Percentiles rank a stretch among this genome's conserved stretches.
These are phyloP conservation scores for Zaprionus vittiger DNA, from an alignment of 1,140 invertebrate species.

Conservation along the genomic window DNA sequence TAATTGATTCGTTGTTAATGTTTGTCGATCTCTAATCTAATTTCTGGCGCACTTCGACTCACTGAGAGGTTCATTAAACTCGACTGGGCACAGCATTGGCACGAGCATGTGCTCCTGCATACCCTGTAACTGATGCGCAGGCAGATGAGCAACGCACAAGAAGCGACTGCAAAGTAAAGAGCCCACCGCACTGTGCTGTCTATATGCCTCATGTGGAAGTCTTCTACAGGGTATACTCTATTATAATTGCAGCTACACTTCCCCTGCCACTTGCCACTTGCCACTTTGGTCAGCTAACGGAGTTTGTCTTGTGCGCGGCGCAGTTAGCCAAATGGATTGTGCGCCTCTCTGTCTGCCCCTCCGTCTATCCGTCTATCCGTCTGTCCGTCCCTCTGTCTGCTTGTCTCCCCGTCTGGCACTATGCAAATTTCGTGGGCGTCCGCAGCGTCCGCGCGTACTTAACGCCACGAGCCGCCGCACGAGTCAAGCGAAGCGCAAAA, in stretches of 20 bases:
- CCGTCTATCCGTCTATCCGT: constrained; percentile 40
- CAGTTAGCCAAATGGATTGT: constrained; percentile 44
- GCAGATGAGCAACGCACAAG: not conserved
- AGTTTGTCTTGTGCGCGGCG: not conserved
- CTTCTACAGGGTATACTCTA: not conserved
- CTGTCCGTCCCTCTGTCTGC: constrained; percentile 41
- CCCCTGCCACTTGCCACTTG: not conserved
- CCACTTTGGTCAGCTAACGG: not conserved
- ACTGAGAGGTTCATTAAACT: constrained; percentile 3
- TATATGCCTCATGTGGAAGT: not conserved
- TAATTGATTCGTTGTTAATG: not conserved
- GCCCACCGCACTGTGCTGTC: not conserved
- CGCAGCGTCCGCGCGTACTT: constrained; percentile 55
- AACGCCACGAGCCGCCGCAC: constrained; percentile 68
- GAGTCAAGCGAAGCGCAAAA: constrained; percentile 74
- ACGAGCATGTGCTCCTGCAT: not conserved
- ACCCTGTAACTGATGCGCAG: not conserved
- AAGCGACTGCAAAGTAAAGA: too few relatives aligned
- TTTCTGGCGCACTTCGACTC: not conserved
- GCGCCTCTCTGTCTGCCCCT: constrained; percentile 46
- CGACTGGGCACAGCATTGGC: not conserved
- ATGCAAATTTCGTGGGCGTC: constrained; percentile 58
- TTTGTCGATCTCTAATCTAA: not conserved
- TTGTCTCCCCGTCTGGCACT: constrained; percentile 44
- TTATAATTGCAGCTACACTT: constrained; percentile 1